Base-by-base conservation (phyloP, 2,888 invertebrate species). In the Sicus ferrugineus region DNA sequence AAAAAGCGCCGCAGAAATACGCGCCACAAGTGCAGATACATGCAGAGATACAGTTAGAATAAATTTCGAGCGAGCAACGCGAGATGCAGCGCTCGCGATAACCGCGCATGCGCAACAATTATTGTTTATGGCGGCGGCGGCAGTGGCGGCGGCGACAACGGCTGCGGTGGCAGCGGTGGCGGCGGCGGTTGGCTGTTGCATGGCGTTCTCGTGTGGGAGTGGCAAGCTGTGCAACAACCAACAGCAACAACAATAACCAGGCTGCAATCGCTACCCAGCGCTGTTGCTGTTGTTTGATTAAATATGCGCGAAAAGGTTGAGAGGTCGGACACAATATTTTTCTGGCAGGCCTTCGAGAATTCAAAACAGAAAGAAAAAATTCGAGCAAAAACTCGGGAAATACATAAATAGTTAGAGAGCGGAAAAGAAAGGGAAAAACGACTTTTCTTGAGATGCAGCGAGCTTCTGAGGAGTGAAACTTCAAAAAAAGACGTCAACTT, bases 151-250 rank as follows among this genome's bases (percentile, higher is more conserved):
- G 38, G 38, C 38, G 38, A 34, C 38, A 9, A 34, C 11, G 38
- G 11, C 19, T 2, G 26, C 28, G 23, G 54, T 21, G 19, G 26
- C 16, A 26, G 54, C 14, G 19, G 16, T 54, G 23, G 54, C 26
- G 11, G 54, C 1, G n/a, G n/a, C 71, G 72, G 73, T 73, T 28
- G 70, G 66, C 67, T 62, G 73, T 31, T 73, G 73, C 72, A 70
- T 42, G 73, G 72, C 73, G 70, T 64, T 64, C 69, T 70, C 68
- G 69, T 72, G 70, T 70, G 73, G 69, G 70, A 70, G 69, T 65
- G 71, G 54, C 52, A 21, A 23, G 34, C 38, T 50, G 59, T 50
- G 28, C 28, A 66, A 34, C 46, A 68, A 38, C n/a, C 42, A 67
- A 52, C 52, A 64, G 11, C 21, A 26, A 14, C 52, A 26, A 54